These are phyloP conservation scores for Orchesellides sinensis DNA, from an alignment of 2,888 invertebrate genomes.

Conservation along the genomic window DNA sequence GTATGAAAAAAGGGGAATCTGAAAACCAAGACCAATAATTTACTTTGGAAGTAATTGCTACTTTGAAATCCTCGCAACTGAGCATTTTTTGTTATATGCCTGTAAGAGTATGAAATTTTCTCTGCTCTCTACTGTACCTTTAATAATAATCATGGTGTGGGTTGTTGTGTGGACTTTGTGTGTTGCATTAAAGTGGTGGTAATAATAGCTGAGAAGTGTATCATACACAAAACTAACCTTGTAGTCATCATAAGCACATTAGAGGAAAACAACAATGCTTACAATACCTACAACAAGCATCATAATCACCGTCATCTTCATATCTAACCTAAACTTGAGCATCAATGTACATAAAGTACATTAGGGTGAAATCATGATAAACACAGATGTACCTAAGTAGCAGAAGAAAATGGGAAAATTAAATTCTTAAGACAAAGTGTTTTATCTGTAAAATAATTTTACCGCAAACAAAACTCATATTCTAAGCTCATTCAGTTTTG, in stretches of 20 bases:
- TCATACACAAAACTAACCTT: slow-evolving; percentile 9
- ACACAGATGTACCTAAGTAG: not conserved
- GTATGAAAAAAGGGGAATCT: slow-evolving; percentile 18
- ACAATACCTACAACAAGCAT: slow-evolving; percentile 17
- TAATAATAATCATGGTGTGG: slow-evolving; percentile 20
- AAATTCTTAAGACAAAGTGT: too few species aligned
- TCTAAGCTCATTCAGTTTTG: slow-evolving; percentile 2
- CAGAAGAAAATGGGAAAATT: not conserved
- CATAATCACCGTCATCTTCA: slow-evolving; percentile 27
- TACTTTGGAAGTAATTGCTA: slow-evolving; percentile 66
- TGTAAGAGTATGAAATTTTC: not conserved
- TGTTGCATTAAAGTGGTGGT: slow-evolving; percentile 32
- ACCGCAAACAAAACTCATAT: slow-evolving; percentile 38
- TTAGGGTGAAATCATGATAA: not conserved
- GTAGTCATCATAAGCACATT: slow-evolving; percentile 42
- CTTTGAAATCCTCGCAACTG: slow-evolving; percentile 26
- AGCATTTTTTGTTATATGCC: slow-evolving; percentile 9
- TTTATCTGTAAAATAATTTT: too few species aligned
- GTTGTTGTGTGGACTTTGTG: slow-evolving; percentile 8
- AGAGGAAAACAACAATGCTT: slow-evolving; percentile 27
- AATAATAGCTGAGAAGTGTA: slow-evolving; percentile 19
- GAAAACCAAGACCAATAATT: slow-evolving; percentile 65
- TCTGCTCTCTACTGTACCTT: slow-evolving; percentile 1
- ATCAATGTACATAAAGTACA: slow-evolving; percentile 14
- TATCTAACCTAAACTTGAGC: slow-evolving; percentile 40